Evolutionary conservation across 2,888 invertebrate species (phyloP).

Genomic region (Gari tellinella): DNA sequence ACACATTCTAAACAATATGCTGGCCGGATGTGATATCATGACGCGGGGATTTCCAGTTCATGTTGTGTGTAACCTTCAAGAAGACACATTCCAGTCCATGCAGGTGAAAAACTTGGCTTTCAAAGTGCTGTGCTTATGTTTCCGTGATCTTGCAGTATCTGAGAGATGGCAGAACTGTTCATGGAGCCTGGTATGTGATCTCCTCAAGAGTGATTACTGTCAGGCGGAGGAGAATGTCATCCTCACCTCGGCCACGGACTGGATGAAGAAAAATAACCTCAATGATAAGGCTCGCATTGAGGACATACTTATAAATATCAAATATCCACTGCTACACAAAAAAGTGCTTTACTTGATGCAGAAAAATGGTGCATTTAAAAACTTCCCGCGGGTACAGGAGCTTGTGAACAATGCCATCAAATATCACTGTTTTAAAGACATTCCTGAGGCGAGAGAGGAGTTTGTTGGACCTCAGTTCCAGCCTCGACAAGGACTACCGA

Average conservation of each 20-base stretch:
- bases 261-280: conserved; percentile 80
- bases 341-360: conserved; percentile 79
- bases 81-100: conserved; percentile 59
- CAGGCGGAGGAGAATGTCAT: conserved; percentile 78
- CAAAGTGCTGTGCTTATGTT: conserved; percentile 74
- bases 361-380: conserved; percentile 79
- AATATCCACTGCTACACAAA: conserved; percentile 76
- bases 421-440: conserved; percentile 79
- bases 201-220: conserved; percentile 73
- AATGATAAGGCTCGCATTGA: conserved; percentile 78
- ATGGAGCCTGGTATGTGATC: conserved; percentile 75
- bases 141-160: conserved; percentile 69
- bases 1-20: conserved; percentile 71
- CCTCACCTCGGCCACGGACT: conserved; percentile 78
- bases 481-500: conserved; percentile 35
- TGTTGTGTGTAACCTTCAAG: conserved; percentile 65
- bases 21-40: conserved; percentile 57
- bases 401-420: conserved; percentile 75
- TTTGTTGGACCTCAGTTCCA: conserved; percentile 75
- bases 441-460: conserved; percentile 76
- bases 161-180: conserved; percentile 72
- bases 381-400: conserved; percentile 78
- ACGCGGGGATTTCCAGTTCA: conserved; percentile 65
- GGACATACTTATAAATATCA: conserved; percentile 77
- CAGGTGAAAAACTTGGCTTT: conserved; percentile 72